phyloP scores from a whole-genome alignment of 2,888 invertebrate genomes.

The Nesidiocoris tenuis region DNA sequence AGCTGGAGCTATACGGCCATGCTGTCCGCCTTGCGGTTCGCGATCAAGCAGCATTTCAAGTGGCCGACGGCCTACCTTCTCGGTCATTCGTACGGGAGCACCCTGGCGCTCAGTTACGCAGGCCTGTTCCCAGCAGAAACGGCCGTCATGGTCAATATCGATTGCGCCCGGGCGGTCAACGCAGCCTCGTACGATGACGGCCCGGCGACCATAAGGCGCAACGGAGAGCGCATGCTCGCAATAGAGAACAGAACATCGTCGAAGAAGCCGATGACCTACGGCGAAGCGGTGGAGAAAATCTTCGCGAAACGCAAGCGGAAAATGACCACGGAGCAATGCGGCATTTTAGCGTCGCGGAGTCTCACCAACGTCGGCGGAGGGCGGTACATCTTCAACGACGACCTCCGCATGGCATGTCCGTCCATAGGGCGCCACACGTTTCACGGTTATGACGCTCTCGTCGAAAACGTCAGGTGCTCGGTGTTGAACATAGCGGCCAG shows the following conservation, averaged over 20 bases:
- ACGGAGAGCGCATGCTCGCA: background rate
- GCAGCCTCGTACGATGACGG: constrained; percentile 3
- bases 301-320: background rate
- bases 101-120: constrained; percentile 63
- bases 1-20: constrained; percentile 37
- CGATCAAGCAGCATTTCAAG: constrained; percentile 52
- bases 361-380: constrained; percentile 24
- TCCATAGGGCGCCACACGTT: constrained; percentile 18
- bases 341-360: constrained; percentile 6
- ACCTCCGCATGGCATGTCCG: constrained; percentile 16
- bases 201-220: background rate
- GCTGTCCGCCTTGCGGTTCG: constrained; percentile 35
- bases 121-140: constrained; percentile 64
- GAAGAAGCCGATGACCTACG: background rate
- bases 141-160: constrained; percentile 58
- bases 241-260: background rate
- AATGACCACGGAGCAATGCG: background rate
- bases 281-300: constrained; percentile 57
- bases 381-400: constrained; percentile 21
- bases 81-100: constrained; percentile 61
- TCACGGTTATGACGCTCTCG: background rate
- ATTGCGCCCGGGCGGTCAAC: constrained; percentile 52
- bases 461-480: constrained; percentile 1
- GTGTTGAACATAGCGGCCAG: constrained; percentile 20
- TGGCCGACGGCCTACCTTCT: constrained; percentile 70